Evolutionary conservation across 1,140 invertebrate genomes (phyloP).

Genomic region (Leptinotarsa texana): DNA sequence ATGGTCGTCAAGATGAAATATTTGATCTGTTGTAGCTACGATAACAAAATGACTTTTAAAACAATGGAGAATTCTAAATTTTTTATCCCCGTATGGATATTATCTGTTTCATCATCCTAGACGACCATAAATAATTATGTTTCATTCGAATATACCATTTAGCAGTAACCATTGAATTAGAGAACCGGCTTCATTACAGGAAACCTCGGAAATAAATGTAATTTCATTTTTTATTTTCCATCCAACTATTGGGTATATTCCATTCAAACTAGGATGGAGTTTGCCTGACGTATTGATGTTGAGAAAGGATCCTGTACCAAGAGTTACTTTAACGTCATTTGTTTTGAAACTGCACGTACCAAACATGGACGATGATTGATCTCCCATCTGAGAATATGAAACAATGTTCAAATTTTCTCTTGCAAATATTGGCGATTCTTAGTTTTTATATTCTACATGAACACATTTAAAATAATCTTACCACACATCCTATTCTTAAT

Average conservation of each 20-base stretch:
- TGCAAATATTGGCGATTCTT: neutral
- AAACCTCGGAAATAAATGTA: constrained; percentile 81
- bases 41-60: too few relatives aligned
- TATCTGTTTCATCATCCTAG: too few relatives aligned
- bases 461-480: constrained; percentile 54
- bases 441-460: neutral
- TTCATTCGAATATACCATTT: constrained; percentile 62
- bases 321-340: constrained; percentile 87
- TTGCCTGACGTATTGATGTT: constrained; percentile 81
- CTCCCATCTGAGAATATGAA: constrained; percentile 63
- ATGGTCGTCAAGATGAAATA: neutral
- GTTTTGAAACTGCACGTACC: constrained; percentile 82
- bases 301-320: constrained; percentile 94
- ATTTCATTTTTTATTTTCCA: constrained; percentile 78
- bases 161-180: constrained; percentile 84
- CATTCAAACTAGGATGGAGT: constrained; percentile 77
- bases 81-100: too few relatives aligned
- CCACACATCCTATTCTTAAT: constrained; percentile 78
- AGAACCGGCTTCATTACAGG: constrained; percentile 84
- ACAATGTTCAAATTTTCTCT: neutral
- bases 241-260: constrained; percentile 87
- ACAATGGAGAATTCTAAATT: too few relatives aligned
- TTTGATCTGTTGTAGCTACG: too few relatives aligned
- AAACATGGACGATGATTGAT: constrained; percentile 88
- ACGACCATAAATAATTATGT: too few relatives aligned